Percentiles rank a stretch among this genome's conserved stretches.
Conservation (phyloP, 2,113 vertebrate genomes). For the Cathartes aura region DNA sequence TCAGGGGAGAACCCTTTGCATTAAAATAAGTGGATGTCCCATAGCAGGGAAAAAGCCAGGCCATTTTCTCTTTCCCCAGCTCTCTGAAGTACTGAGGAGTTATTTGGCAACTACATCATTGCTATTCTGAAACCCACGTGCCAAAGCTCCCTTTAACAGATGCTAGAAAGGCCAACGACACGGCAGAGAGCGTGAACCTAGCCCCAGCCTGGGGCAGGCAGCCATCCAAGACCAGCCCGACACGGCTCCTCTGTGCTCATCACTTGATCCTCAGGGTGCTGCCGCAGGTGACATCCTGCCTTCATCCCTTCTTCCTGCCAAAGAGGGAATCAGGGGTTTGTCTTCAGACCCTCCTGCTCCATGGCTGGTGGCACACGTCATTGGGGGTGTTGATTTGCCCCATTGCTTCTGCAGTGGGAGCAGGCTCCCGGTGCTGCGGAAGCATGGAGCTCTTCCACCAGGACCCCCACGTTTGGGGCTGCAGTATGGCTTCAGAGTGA, state of each 20-base stretch:
- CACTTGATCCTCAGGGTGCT: background rate
- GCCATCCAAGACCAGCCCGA: background rate
- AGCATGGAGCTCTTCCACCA: background rate
- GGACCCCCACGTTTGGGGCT: background rate
- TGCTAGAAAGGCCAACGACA: background rate
- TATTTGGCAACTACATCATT: background rate
- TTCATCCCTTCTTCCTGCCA: background rate
- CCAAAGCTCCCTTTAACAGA: background rate
- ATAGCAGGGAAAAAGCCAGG: background rate
- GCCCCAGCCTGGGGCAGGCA: background rate
- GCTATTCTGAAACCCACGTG: background rate
- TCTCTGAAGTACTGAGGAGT: background rate
- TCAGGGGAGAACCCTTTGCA: background rate
- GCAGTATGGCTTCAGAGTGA: constrained; percentile 28
- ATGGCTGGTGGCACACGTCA: background rate
- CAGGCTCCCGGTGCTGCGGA: rapidly evolving
- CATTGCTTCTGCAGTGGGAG: background rate
- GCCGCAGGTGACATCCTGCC: background rate
- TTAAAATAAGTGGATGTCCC: background rate
- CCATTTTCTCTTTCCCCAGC: background rate
- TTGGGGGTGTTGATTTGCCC: background rate
- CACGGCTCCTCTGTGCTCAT: background rate
- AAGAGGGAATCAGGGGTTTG: background rate
- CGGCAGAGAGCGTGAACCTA: background rate
- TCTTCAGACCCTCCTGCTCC: background rate